Conservation (phyloP, 2,113 vertebrate species). For the Pseudonaja textilis region DNA sequence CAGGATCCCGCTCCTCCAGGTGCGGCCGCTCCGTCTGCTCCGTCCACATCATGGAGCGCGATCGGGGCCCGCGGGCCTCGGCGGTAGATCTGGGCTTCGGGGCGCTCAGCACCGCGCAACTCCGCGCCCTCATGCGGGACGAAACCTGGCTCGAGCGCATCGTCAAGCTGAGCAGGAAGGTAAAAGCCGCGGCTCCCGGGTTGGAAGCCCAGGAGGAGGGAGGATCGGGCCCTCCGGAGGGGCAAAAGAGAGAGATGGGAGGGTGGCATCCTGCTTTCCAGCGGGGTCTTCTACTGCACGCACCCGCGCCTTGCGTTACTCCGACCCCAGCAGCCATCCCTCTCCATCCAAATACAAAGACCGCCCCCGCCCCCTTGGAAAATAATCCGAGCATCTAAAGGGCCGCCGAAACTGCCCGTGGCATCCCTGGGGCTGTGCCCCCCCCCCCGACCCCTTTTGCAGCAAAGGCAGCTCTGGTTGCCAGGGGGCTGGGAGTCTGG, state of each 20-base stretch:
- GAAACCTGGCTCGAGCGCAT: conserved; percentile 33
- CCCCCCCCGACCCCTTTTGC: not conserved
- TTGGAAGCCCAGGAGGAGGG: not conserved
- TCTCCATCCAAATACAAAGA: not conserved
- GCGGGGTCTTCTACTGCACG: not conserved
- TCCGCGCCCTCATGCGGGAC: conserved; percentile 33
- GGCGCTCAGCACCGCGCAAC: conserved; percentile 34
- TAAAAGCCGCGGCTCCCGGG: not conserved
- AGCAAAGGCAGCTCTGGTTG: not conserved
- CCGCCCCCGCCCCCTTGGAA: not conserved
- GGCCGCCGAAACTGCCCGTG: not conserved
- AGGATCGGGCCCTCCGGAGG: conserved; percentile 1
- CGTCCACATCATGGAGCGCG: conserved; percentile 24
- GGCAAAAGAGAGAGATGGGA: not conserved
- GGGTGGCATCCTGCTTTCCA: not conserved
- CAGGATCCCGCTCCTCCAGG: conserved; percentile 17
- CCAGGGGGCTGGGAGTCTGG: not conserved
- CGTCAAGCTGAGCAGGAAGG: conserved; percentile 35
- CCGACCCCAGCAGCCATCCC: not conserved
- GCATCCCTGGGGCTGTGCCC: not conserved
- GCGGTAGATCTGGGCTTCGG: conserved; percentile 32
- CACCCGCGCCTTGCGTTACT: not conserved
- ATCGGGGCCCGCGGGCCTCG: conserved; percentile 32
- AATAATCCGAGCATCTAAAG: not conserved
- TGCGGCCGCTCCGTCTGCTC: conserved; percentile 19